These are phyloP conservation scores for Falco columbarius DNA, from an alignment of 2,797 vertebrate species.

Conservation along the genomic window DNA sequence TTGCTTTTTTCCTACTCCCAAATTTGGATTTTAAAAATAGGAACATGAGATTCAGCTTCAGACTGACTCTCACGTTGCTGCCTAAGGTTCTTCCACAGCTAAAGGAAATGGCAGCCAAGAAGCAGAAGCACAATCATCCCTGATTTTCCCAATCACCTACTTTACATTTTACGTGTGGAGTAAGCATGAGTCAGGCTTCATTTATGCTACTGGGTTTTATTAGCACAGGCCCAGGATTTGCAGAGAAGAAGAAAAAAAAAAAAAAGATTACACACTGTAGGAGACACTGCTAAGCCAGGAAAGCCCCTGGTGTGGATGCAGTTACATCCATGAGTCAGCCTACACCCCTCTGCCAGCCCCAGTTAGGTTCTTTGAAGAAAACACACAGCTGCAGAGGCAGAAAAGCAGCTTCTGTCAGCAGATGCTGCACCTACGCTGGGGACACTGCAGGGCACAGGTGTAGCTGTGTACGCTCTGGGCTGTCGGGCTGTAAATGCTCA, in stretches of 20 bases:
- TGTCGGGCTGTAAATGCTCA: neutral
- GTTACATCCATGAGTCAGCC: neutral
- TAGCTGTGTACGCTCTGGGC: neutral
- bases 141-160: slow-evolving; percentile 16
- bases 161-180: neutral
- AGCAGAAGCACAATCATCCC: neutral
- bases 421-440: neutral
- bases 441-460: neutral
- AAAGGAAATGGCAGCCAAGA: slow-evolving; percentile 19
- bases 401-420: neutral
- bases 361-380: neutral
- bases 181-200: slow-evolving; percentile 4
- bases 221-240: neutral
- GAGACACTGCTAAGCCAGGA: neutral
- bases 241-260: neutral
- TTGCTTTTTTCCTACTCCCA: neutral
- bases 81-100: neutral
- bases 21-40: slow-evolving; percentile 18
- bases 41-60: neutral
- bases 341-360: neutral
- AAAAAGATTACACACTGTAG: neutral
- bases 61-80: neutral
- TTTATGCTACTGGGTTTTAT: neutral
- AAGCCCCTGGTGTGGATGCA: neutral
- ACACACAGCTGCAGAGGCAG: neutral